phyloP scores from a whole-genome alignment of 2,888 invertebrate genomes.

The Chrysodeixis includens region DNA sequence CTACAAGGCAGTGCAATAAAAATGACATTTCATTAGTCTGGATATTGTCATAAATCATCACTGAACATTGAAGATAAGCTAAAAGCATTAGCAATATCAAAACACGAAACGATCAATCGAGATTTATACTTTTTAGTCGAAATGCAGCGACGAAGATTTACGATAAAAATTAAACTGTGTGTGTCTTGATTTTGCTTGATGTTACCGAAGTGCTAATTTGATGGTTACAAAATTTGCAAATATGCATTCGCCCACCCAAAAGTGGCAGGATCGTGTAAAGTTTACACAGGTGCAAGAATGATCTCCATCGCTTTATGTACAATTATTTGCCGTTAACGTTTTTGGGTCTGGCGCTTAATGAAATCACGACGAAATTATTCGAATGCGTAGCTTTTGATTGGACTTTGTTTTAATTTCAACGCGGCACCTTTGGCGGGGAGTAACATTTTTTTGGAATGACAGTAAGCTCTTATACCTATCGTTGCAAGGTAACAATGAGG shows the following conservation, averaged over 20 bases:
- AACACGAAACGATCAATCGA: conserved; percentile 62
- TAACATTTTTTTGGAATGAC: conserved; percentile 50
- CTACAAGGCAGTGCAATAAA: conserved; percentile 66
- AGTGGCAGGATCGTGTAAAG: conserved; percentile 66
- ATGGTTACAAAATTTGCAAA: conserved; percentile 76
- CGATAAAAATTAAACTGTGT: conserved; percentile 69
- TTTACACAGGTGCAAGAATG: conserved; percentile 81
- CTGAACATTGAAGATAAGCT: conserved; percentile 64
- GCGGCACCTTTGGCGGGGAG: conserved; percentile 29
- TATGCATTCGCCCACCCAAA: conserved; percentile 81
- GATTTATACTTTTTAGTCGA: conserved; percentile 50
- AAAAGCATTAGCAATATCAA: conserved; percentile 64
- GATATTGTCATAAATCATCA: conserved; percentile 65
- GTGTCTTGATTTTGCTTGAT: conserved; percentile 75
- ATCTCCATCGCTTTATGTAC: conserved; percentile 69
- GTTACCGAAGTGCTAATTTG: conserved; percentile 80
- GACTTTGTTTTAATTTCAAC: conserved; percentile 32
- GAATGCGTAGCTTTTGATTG: conserved; percentile 39
- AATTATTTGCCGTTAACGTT: conserved; percentile 72
- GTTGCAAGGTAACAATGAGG: conserved; percentile 44
- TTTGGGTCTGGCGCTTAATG: conserved; percentile 57
- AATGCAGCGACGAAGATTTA: conserved; percentile 60
- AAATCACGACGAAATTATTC: conserved; percentile 31
- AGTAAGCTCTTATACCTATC: conserved; percentile 40
- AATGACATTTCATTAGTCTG: conserved; percentile 60